Evolutionary conservation across 2,113 vertebrate species (phyloP), one percentile per base, ranked within the genome.

Genomic region (Ptychochromis oligacanthus): DNA sequence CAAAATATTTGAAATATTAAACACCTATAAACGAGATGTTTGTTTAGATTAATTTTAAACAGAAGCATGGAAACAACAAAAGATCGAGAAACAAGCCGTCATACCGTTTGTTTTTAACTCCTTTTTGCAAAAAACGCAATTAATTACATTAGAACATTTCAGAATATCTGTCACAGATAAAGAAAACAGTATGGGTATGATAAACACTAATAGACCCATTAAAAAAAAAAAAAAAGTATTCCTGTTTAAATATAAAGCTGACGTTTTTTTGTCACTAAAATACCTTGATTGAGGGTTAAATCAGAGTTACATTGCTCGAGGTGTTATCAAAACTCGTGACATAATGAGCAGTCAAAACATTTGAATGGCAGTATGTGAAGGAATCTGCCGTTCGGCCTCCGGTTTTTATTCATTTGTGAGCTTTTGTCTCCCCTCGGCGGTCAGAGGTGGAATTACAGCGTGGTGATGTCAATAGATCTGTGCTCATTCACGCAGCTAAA

Each of bases 351-450:
- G 0, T 26, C 14, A 43, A 65, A 65, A 17, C 1, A 5, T 46
- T 26, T 46, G 64, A 22, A 38, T 38, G 49, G 18, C 28, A 70
- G 43, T 13, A 38, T 38, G 36, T 59, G 22, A 59, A 28, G 0
- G 7, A 59, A 28, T 77, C 12, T 15, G 15, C 5, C 13, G 22
- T n/a, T 34, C 11, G 2, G 3, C n/a, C 6, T 38, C 58, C 3
- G 8, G 36, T 38, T 64, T 55, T 8, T 78, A 74, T 28, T 58
- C 12, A 67, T 79, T 57, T 56, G 3, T 58, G n/a, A 15, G 24
- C 57, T 28, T 72, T 55, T 86, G 79, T 77, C 79, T 43, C 74
- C 74, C 43, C 17, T 61, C 1, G 7, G 74, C 34, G 84, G 55
- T 67, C 6, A 14, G 15, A 1, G 0, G 2, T 12, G 11, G 46